Percentiles rank a stretch among this genome's conserved stretches.
phyloP scores from a whole-genome alignment of 2,888 invertebrate genomes.

The Cotesia congregata region DNA sequence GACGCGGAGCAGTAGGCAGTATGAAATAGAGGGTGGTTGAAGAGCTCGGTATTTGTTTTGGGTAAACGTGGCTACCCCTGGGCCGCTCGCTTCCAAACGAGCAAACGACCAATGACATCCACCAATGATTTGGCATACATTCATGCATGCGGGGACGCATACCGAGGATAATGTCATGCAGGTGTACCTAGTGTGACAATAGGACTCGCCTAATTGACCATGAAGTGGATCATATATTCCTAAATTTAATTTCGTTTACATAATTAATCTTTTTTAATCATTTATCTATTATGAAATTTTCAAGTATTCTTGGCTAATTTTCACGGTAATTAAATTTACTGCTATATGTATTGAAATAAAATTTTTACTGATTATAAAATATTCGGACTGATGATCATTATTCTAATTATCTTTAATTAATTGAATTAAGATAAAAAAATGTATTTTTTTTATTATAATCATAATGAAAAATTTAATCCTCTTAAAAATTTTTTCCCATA shows the following conservation, averaged over 20 bases:
- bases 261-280: background rate
- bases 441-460: no score
- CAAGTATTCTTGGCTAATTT: background rate
- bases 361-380: no score
- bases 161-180: conserved; percentile 58
- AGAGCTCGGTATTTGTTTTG: conserved; percentile 62
- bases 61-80: conserved; percentile 45
- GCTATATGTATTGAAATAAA: no score
- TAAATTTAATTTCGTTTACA: background rate
- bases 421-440: no score
- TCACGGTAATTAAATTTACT: no score
- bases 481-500: background rate
- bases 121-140: conserved; percentile 46
- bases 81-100: conserved; percentile 21
- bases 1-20: background rate
- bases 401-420: no score
- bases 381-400: no score
- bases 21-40: conserved; percentile 41
- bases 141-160: conserved; percentile 29
- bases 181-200: conserved; percentile 55
- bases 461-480: background rate
- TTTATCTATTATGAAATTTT: background rate
- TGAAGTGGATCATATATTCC: conserved; percentile 58
- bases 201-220: conserved; percentile 52
- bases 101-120: conserved; percentile 23